Evolutionary conservation across 2,797 vertebrate genomes (phyloP), one percentile per base, ranked within the genome.

Genomic region (Cossypha niveicapilla): DNA sequence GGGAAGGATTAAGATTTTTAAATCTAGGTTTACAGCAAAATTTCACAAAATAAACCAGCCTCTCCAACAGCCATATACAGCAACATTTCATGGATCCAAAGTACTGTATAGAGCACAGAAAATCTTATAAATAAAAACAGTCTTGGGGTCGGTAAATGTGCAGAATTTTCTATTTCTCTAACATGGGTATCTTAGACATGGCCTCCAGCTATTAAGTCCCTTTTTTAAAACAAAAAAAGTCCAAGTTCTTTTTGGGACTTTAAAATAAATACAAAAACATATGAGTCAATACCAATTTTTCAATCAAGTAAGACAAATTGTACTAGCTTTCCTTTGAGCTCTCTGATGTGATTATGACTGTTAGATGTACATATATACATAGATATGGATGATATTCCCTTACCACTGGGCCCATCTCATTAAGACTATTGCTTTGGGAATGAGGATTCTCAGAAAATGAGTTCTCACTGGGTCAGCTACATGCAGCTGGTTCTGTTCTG

Each of bases 241-340:
- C 25, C 18, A 28, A 30, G 22, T 25, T 45, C 8, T 25, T 88
- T 70, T 47, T 9, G 39, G 1, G 5, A 51, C 30, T 86, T 88
- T 42, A 68, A 92, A 90, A 76, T 60, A 88, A 92, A 57, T 25
- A 63, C 7, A 30, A 68, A 87, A 89, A 45, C 4, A 13, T n/a
- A 24, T 1, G 19, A 85, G 45, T 65, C 57, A 50, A 25, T 67
- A 75, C 23, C 32, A 76, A 30, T 88, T 76, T 70, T 86, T 25
- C 63, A 70, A 41, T 72, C 47, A 84, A 80, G 23, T 34, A 60
- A 50, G 51, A 53, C 10, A 82, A 73, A 84, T 11, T 18, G 9
- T 39, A 53, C 34, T 28, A n/a, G 61, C 19, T 74, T 81, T 76
- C n/a, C 51, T 70, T 13, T 32, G 47, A 86, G 51, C 35, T 78